phyloP scores from a whole-genome alignment of 2,888 invertebrate genomes.

The Thumatha senex region DNA sequence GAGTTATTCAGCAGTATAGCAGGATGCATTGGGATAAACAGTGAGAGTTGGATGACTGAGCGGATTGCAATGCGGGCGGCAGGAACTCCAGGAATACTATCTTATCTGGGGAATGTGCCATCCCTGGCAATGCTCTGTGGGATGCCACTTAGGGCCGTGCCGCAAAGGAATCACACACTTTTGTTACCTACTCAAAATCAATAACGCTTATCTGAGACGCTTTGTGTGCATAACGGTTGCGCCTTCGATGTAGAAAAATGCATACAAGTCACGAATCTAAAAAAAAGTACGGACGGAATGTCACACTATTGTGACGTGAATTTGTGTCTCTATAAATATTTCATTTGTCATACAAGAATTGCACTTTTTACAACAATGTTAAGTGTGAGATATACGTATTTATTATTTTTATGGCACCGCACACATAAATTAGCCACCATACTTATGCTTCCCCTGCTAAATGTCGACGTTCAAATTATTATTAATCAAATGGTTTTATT shows the following conservation, averaged over 20 bases:
- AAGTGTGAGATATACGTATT: too few species aligned
- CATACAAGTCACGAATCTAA: slow-evolving; percentile 19
- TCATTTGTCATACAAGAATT: too few species aligned
- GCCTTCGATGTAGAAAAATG: slow-evolving; percentile 47
- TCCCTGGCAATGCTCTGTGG: slow-evolving; percentile 59
- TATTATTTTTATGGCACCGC: too few species aligned
- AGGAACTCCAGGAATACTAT: slow-evolving; percentile 50
- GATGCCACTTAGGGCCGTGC: slow-evolving; percentile 70
- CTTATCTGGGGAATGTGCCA: slow-evolving; percentile 79
- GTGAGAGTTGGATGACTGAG: slow-evolving; percentile 56
- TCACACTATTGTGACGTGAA: too few species aligned
- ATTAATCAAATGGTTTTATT: too few species aligned
- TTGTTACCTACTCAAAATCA: slow-evolving; percentile 64
- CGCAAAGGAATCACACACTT: slow-evolving; percentile 61
- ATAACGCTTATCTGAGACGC: slow-evolving; percentile 63
- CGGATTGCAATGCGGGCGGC: slow-evolving; percentile 68
- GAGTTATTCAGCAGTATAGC: slow-evolving; percentile 26
- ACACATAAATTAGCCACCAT: too few species aligned
- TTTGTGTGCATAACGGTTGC: slow-evolving; percentile 65
- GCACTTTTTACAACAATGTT: too few species aligned
- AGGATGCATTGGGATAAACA: slow-evolving; percentile 40
- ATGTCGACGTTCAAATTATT: too few species aligned
- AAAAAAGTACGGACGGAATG: too few species aligned
- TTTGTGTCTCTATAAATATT: too few species aligned
- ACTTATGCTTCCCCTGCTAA: too few species aligned